phyloP scores from a whole-genome alignment of 1,140 invertebrate genomes.

The Heliconius melpomene region DNA sequence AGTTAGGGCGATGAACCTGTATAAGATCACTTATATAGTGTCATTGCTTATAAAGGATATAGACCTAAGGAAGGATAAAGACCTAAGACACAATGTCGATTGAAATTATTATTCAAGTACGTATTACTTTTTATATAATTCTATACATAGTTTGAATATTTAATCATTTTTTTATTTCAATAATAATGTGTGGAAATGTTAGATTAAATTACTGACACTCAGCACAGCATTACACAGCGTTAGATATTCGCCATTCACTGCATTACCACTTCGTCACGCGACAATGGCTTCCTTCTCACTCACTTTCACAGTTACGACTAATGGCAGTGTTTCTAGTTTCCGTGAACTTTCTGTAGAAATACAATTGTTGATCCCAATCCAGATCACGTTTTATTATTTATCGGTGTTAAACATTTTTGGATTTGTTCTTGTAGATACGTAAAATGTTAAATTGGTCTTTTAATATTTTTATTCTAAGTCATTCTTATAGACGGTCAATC shows the following conservation, averaged over 20 bases:
- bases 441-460: not conserved
- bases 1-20: constrained; percentile 43
- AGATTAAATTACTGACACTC: constrained; percentile 33
- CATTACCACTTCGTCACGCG: constrained; percentile 53
- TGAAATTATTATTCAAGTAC: not conserved
- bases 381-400: not conserved
- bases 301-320: constrained; percentile 71
- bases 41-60: constrained; percentile 14
- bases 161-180: not conserved
- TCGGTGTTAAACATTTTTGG: not conserved
- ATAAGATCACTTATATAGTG: constrained; percentile 30
- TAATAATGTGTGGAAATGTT: not conserved
- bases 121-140: not conserved
- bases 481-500: no score
- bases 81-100: not conserved
- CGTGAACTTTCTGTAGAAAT: constrained; percentile 41
- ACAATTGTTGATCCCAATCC: constrained; percentile 3
- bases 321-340: constrained; percentile 49
- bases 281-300: constrained; percentile 64
- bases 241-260: constrained; percentile 44
- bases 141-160: not conserved
- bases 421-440: not conserved
- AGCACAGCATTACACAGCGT: constrained; percentile 29
- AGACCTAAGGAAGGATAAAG: no score
- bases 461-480: not conserved